Evolutionary conservation across 2,113 vertebrate genomes (phyloP).

Genomic region (Hepsetus odoe): DNA sequence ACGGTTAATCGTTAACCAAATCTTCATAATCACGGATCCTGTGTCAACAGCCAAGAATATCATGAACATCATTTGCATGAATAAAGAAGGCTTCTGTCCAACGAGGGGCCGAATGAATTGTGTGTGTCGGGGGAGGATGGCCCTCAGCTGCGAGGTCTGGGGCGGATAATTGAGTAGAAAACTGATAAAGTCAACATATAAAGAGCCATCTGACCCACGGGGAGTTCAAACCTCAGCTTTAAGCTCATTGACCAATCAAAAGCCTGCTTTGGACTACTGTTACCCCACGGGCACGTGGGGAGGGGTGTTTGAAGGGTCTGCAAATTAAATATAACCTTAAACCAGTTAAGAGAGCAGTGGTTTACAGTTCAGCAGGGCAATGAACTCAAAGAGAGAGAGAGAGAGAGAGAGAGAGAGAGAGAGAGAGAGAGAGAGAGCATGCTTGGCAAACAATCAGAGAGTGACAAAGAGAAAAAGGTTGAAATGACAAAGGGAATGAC

Average conservation of each 20-base stretch:
- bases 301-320: not conserved
- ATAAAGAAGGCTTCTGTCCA: conserved; percentile 6
- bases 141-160: conserved; percentile 72
- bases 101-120: conserved; percentile 19
- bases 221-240: conserved; percentile 99
- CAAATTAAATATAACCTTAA: conserved; percentile 48
- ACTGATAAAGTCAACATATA: conserved; percentile 99
- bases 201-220: conserved; percentile 87
- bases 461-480: conserved; percentile 55
- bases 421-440: not conserved
- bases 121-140: conserved; percentile 74
- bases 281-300: conserved; percentile 79
- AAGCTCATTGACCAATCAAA: conserved; percentile 98
- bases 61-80: conserved; percentile 35
- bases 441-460: too few species aligned
- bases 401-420: not conserved
- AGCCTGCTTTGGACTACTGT: conserved; percentile 86
- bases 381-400: conserved; percentile 9
- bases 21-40: conserved; percentile 27
- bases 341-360: conserved; percentile 47
- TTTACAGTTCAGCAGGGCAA: conserved; percentile 40
- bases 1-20: conserved; percentile 39
- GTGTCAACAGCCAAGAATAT: conserved; percentile 27
- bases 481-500: conserved; percentile 65
- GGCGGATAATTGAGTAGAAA: conserved; percentile 99